A percentile compares a stretch with the other conserved stretches of the same genome.
Conservation (phyloP, 2,113 vertebrate genomes). For the Trematocara stigmaticum region DNA sequence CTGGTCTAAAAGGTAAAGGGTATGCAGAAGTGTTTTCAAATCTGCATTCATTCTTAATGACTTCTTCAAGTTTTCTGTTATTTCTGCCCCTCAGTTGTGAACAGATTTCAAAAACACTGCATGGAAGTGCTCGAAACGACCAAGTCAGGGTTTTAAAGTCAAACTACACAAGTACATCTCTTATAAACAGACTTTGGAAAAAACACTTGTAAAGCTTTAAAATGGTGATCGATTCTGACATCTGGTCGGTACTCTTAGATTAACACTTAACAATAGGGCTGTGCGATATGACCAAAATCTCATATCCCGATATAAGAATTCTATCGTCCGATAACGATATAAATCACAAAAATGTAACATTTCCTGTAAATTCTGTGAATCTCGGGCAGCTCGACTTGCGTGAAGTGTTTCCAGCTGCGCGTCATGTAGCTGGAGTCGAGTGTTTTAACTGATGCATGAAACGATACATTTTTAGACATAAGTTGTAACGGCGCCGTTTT, state of each 20-base stretch:
- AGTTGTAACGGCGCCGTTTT: no score
- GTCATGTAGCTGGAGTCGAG: no score
- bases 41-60: neutral
- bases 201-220: neutral
- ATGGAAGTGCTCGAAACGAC: neutral
- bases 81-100: neutral
- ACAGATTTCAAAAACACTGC: neutral
- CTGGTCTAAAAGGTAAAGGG: neutral
- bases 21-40: neutral
- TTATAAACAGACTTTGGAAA: neutral
- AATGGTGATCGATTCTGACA: neutral
- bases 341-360: no score
- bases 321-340: no score
- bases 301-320: no score
- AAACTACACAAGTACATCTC: neutral
- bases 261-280: neutral
- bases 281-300: no score
- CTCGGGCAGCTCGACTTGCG: no score
- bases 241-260: neutral
- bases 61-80: neutral
- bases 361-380: no score
- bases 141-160: fast-evolving
- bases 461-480: no score
- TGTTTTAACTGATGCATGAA: no score
- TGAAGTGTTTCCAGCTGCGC: no score